Evolutionary conservation across 2,797 vertebrate species (phyloP).

Genomic region (Amblyopsis hoosieri): DNA sequence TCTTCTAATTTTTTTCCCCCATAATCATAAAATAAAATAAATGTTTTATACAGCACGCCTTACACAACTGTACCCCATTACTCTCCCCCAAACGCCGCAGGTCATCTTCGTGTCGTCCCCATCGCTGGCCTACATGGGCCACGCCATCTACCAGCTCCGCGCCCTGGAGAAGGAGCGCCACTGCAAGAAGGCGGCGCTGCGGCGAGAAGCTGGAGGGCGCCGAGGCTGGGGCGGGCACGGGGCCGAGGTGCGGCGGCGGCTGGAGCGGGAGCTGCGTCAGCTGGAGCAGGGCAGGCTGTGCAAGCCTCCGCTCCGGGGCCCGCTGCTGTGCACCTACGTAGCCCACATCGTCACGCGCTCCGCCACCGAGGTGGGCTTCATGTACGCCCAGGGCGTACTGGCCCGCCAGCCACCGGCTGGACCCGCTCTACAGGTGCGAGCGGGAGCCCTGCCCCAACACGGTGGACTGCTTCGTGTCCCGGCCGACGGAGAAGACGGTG

Average conservation of each 20-base stretch:
- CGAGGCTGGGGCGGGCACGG: constrained; percentile 70
- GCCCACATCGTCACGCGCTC: constrained; percentile 86
- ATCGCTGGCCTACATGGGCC: constrained; percentile 91
- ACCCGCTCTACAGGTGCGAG: constrained; percentile 84
- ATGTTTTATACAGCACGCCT: no score
- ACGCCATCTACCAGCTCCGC: constrained; percentile 85
- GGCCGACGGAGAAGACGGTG: constrained; percentile 87
- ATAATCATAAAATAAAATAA: no score
- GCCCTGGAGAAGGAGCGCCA: constrained; percentile 89
- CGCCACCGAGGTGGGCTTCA: constrained; percentile 84
- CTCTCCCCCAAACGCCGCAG: constrained; percentile 50
- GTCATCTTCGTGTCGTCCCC: constrained; percentile 90
- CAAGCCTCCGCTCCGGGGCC: constrained; percentile 86
- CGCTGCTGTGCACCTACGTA: constrained; percentile 83
- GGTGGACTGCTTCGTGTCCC: constrained; percentile 89
- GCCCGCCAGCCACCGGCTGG: constrained; percentile 80
- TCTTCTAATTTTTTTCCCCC: no score
- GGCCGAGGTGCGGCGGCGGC: constrained; percentile 67
- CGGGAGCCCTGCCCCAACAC: constrained; percentile 84
- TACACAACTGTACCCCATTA: no score
- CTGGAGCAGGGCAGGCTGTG: constrained; percentile 86
- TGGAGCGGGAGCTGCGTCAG: constrained; percentile 85
- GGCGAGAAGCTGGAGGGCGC: constrained; percentile 81
- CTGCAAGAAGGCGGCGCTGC: constrained; percentile 83
- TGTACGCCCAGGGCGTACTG: no score